Evolutionary conservation across 2,888 invertebrate species (phyloP).

Genomic region (Ochropleura plecta): DNA sequence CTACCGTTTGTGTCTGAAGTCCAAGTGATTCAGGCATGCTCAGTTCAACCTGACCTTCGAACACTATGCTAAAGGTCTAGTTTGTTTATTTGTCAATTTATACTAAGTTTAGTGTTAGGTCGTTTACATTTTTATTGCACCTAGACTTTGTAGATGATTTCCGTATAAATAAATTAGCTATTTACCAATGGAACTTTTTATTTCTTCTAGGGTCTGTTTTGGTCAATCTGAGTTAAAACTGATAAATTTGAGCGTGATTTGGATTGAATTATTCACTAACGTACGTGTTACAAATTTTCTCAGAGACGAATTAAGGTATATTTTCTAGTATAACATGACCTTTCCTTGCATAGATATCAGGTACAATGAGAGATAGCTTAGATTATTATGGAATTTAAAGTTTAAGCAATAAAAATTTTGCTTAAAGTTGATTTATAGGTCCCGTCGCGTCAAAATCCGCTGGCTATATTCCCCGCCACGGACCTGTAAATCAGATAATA

Average conservation of each 20-base stretch:
- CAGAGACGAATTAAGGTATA: too few species aligned
- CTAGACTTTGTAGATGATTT: background rate
- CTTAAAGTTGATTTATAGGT: too few species aligned
- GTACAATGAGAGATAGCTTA: too few species aligned
- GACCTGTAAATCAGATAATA: background rate
- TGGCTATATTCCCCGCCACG: too few species aligned
- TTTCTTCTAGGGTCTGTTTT: background rate
- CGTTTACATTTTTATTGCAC: slow-evolving; percentile 15
- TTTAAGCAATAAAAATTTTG: too few species aligned
- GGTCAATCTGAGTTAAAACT: background rate
- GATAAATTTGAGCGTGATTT: background rate
- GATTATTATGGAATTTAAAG: too few species aligned
- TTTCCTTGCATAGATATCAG: too few species aligned
- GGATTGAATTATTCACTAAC: background rate
- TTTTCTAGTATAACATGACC: too few species aligned
- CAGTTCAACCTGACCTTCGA: slow-evolving; percentile 38
- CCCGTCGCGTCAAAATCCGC: too few species aligned
- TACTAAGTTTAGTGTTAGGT: background rate
- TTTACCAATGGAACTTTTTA: background rate
- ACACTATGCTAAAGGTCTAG: slow-evolving; percentile 27
- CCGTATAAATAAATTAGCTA: background rate
- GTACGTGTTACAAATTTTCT: too few species aligned
- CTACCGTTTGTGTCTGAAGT: background rate
- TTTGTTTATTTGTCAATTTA: slow-evolving; percentile 29
- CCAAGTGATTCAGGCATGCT: slow-evolving; percentile 16